Conservation (phyloP, 2,888 invertebrate genomes). For the Tupiocoris notatus region DNA sequence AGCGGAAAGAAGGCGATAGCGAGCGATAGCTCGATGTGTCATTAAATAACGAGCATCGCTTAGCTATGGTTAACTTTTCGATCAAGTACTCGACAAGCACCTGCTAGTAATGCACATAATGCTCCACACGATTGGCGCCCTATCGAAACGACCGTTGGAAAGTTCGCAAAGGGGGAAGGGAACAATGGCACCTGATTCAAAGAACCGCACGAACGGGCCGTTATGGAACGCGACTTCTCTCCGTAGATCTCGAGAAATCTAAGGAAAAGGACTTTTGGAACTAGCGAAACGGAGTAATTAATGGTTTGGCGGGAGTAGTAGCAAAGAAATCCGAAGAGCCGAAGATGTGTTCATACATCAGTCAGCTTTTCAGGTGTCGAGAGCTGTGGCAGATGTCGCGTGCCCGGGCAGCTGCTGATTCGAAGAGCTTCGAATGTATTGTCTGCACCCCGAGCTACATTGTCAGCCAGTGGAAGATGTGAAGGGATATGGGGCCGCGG, state of each 20-base stretch:
- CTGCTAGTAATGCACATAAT: slow-evolving; percentile 4
- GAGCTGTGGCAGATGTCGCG: slow-evolving; percentile 26
- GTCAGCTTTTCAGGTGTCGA: slow-evolving; percentile 42
- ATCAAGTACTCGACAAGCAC: neutral
- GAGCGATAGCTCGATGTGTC: no score
- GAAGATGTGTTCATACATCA: slow-evolving; percentile 41
- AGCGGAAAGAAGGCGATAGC: no score
- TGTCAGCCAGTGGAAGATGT: slow-evolving; percentile 19
- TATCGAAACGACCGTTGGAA: slow-evolving; percentile 38
- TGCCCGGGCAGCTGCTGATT: slow-evolving; percentile 33
- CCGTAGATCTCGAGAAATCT: neutral
- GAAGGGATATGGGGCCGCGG: slow-evolving; percentile 4
- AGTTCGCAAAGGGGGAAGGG: slow-evolving; percentile 12
- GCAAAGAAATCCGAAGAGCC: slow-evolving; percentile 20
- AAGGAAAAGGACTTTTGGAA: slow-evolving; percentile 5
- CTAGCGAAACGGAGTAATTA: slow-evolving; percentile 20
- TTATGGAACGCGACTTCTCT: slow-evolving; percentile 28
- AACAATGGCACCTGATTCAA: slow-evolving; percentile 31
- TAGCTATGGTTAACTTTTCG: no score
- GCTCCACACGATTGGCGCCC: slow-evolving; percentile 1
- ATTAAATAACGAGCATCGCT: no score
- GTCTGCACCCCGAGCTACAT: slow-evolving; percentile 28
- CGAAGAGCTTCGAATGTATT: slow-evolving; percentile 19
- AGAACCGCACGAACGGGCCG: slow-evolving; percentile 19
- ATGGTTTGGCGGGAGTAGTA: slow-evolving; percentile 13